These are phyloP conservation scores for Melanostigma gelatinosum DNA, from an alignment of 2,113 vertebrate genomes.

Conservation along the genomic window DNA sequence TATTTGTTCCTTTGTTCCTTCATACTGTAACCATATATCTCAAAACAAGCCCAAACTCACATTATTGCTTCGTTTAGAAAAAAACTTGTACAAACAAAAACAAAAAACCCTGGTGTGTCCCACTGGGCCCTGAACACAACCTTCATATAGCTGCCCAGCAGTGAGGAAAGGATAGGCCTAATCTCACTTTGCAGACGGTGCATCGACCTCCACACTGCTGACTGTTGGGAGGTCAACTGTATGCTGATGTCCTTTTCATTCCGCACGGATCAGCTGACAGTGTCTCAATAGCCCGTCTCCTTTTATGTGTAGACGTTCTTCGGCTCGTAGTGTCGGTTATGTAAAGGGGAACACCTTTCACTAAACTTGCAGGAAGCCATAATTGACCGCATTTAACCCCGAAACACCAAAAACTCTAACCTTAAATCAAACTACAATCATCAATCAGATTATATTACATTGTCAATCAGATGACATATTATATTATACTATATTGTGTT, in stretches of 20 bases:
- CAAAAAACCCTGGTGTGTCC: not conserved
- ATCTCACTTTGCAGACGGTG: constrained; percentile 50
- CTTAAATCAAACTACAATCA: not conserved
- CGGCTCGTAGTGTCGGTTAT: constrained; percentile 7
- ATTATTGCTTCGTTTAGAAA: constrained; percentile 5
- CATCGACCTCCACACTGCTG: constrained; percentile 44
- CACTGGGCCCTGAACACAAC: not conserved
- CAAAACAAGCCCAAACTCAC: not conserved
- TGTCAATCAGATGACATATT: no score
- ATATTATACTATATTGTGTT: not conserved
- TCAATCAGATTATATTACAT: no score
- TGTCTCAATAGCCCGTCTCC: constrained; percentile 38
- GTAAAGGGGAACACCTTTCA: constrained; percentile 18
- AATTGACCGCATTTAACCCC: not conserved
- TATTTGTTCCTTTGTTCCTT: not conserved
- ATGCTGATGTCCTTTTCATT: constrained; percentile 59
- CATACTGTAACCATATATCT: not conserved
- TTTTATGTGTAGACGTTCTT: constrained; percentile 46
- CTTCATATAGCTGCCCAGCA: not conserved
- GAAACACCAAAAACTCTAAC: not conserved
- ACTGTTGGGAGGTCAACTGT: constrained; percentile 52
- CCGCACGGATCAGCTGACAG: constrained; percentile 43
- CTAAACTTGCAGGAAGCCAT: not conserved
- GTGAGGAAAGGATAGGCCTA: constrained; percentile 7
- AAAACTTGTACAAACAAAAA: not conserved